These are phyloP conservation scores for Drosophila lacertosa DNA, from an alignment of 1,140 invertebrate genomes.

Conservation along the genomic window DNA sequence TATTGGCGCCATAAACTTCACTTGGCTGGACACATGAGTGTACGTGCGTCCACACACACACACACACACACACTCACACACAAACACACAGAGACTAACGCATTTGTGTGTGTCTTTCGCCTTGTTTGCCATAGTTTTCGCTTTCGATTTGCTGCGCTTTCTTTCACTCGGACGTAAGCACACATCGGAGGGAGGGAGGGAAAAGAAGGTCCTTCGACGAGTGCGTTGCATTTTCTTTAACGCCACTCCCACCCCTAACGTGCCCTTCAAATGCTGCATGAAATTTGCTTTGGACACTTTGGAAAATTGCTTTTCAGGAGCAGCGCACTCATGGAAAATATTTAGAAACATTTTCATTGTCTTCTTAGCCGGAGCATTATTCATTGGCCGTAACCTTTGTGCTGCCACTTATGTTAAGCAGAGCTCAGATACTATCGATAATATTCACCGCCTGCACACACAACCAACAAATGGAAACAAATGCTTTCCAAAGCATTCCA, in stretches of 20 bases:
- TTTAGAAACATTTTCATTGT: constrained; percentile 53
- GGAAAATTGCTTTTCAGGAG: constrained; percentile 42
- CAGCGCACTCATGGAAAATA: constrained; percentile 30
- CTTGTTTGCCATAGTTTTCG: constrained; percentile 73
- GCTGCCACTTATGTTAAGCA: constrained; percentile 26
- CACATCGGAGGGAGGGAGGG: background rate
- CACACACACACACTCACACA: constrained; percentile 32
- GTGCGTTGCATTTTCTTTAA: constrained; percentile 63
- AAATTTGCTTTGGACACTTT: constrained; percentile 56
- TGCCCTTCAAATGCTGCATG: constrained; percentile 68
- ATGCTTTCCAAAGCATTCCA: no score
- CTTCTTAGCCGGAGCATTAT: constrained; percentile 36
- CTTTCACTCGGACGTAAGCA: constrained; percentile 35
- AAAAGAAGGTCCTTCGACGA: constrained; percentile 31
- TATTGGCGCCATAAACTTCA: constrained; percentile 84
- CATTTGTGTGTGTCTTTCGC: constrained; percentile 28
- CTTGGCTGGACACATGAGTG: constrained; percentile 84
- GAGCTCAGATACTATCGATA: constrained; percentile 6
- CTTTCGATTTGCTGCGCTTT: constrained; percentile 80
- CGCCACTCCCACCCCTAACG: no score
- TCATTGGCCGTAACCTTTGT: constrained; percentile 28
- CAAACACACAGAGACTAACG: no score
- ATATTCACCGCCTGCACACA: background rate
- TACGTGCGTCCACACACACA: constrained; percentile 61
- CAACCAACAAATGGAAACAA: background rate